Base-by-base conservation (phyloP, 2,888 invertebrate genomes). In the Hetaerina titia region DNA sequence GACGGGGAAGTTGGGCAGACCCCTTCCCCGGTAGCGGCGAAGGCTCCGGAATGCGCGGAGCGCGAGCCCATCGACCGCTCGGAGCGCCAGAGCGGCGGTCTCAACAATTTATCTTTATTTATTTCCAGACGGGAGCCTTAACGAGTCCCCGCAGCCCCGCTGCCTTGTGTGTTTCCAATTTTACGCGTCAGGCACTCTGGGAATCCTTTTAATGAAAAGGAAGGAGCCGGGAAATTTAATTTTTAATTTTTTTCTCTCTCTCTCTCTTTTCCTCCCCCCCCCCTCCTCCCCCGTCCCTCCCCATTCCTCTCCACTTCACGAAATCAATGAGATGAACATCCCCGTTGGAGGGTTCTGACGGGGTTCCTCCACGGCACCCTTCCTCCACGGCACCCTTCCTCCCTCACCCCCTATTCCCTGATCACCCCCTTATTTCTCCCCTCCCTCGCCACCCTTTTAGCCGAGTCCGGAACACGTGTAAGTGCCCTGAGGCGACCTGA, bases 151-250 rank as follows among this genome's bases (percentile, higher is more conserved):
- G 81, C 31, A 69, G 69, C 69, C 69, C 45, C 45, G 45, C 45
- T 69, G 19, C 69, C 69, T 31, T 15, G 81, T 31, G 81, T 81
- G 81, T 81, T 81, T 31, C 81, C 81, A 81, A 81, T 81, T 81
- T 81, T 81, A 81, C 81, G 81, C 81, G 81, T 81, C 81, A 81
- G 22, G 25, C 81, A 81, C 31, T 81, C 81, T 25, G 11, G 81
- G 81, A 81, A 81, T 81, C 81, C 81, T 81, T 81, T 81, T 81
- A 81, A 81, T 81, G 81, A 81, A 81, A 81, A 81, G 81, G 81
- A 81, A 6, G 74, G 25, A 74, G 13, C 13, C 25, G 81, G 31
- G 25, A 31, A 81, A 81, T 81, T 69, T 31, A 31, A 81, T 81
- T 81, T 81, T 60, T 60, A 15, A 60, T 60, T 17, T 60, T 81